Evolutionary conservation across 1,140 invertebrate species (phyloP), one percentile per base, ranked within the genome.

Genomic region (silkworm (Bombyx mori)): DNA sequence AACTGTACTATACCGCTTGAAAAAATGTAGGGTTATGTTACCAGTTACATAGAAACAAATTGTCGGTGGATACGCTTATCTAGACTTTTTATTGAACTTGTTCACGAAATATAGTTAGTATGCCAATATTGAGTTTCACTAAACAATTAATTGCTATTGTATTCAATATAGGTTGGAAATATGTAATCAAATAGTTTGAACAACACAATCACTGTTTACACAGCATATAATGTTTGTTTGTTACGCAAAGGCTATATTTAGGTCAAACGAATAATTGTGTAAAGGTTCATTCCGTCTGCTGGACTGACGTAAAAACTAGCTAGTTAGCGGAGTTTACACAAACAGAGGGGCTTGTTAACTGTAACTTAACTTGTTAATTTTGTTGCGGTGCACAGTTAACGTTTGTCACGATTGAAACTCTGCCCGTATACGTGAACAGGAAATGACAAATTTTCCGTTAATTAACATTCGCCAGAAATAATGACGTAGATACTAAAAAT

Each of bases 261-360:
- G 59, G 54, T 58, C 56, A 48, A 58, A 60, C 47, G 55, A 61
- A 76, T 73, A 12, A 8, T 35, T 35, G 61, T 66, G 65, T 66
- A 66, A 61, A 65, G 63, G 60, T 58, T 62, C 68, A 65, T 61
- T 61, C 63, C 61, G 60, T 73, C 72, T 67, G 73, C 60, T 66
- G 66, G 59, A 61, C 64, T 75, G 61, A 75, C 65, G 70, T 77
- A 81, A 83, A 81, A 84, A 84, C 74, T 69, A 77, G 77, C 71
- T 84, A 78, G 81, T 84, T 82, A 83, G 75, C 54, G 66, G 66
- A 83, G 75, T 83, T 82, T 82, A 84, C 76, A 79, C 75, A 75
- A 79, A 82, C 77, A 80, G 62, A 66, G 69, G 57, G 61, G 77
- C 75, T 82, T 79, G 81, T 82, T 84, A 83, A 83, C 79, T 77